phyloP scores from a whole-genome alignment of 2,113 vertebrate genomes.

The Paraplagusia blochii region DNA sequence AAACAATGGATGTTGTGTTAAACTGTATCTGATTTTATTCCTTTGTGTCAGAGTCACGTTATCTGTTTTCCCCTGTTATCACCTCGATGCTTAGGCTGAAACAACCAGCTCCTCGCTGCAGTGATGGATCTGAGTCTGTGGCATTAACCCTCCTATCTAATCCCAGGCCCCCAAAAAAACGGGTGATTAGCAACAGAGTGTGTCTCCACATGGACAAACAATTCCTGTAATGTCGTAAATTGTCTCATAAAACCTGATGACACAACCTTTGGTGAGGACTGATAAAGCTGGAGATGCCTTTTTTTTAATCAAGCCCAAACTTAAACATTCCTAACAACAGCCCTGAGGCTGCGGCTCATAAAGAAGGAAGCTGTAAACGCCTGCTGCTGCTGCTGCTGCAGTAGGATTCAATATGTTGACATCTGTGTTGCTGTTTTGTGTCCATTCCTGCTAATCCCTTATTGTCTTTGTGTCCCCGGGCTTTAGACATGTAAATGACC shows the following conservation, averaged over 20 bases:
- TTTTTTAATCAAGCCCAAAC: conserved; percentile 21
- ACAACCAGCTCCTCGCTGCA: no score
- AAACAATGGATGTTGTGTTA: no score
- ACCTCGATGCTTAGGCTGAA: not conserved
- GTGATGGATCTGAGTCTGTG: no score
- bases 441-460: conserved; percentile 38
- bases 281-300: not conserved
- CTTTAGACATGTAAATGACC: conserved; percentile 72
- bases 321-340: conserved; percentile 1
- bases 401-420: conserved; percentile 51
- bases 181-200: not conserved
- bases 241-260: not conserved
- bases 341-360: not conserved
- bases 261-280: not conserved
- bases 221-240: not conserved
- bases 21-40: no score
- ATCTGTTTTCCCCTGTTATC: not conserved
- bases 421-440: conserved; percentile 56
- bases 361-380: conserved; percentile 33
- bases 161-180: not conserved
- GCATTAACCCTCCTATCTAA: no score
- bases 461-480: conserved; percentile 55
- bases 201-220: not conserved
- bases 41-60: not conserved
- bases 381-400: not conserved